Evolutionary conservation across 1,140 invertebrate genomes (phyloP).

Genomic region (Calycopis cecrops): DNA sequence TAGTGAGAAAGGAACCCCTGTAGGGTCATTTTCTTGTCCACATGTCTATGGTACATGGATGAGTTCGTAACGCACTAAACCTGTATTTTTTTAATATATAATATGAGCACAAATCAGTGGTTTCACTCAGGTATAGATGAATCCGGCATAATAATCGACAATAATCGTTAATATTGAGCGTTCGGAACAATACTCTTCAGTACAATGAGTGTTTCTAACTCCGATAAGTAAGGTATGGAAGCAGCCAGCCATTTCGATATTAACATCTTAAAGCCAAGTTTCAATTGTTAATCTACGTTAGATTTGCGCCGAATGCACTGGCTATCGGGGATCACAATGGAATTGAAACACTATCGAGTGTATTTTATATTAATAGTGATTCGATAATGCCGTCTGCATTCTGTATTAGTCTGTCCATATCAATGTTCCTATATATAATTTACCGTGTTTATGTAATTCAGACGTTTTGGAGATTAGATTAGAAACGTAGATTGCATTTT

Average conservation of each 20-base stretch:
- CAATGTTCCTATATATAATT: too few species aligned
- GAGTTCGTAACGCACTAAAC: too few species aligned
- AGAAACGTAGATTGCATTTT: too few species aligned
- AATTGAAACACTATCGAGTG: slow-evolving; percentile 33
- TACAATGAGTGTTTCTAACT: slow-evolving; percentile 17
- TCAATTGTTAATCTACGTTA: slow-evolving; percentile 61
- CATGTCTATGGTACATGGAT: too few species aligned
- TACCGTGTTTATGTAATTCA: too few species aligned
- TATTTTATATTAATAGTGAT: slow-evolving; percentile 27
- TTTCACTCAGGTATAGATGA: too few species aligned
- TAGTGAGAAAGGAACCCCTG: too few species aligned
- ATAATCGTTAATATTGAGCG: not conserved
- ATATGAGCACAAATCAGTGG: too few species aligned
- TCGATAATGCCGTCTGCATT: not conserved
- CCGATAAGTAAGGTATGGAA: slow-evolving; percentile 29
- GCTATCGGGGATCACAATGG: slow-evolving; percentile 50
- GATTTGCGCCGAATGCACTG: slow-evolving; percentile 53
- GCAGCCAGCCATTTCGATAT: slow-evolving; percentile 36
- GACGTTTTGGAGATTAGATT: too few species aligned
- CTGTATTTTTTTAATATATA: too few species aligned
- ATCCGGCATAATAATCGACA: too few species aligned
- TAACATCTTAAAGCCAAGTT: slow-evolving; percentile 49
- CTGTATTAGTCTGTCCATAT: not conserved
- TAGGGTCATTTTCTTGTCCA: too few species aligned
- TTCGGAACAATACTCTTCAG: slow-evolving; percentile 8